These are phyloP conservation scores for Serinus canaria DNA, from an alignment of 2,113 vertebrate genomes.

Conservation along the genomic window DNA sequence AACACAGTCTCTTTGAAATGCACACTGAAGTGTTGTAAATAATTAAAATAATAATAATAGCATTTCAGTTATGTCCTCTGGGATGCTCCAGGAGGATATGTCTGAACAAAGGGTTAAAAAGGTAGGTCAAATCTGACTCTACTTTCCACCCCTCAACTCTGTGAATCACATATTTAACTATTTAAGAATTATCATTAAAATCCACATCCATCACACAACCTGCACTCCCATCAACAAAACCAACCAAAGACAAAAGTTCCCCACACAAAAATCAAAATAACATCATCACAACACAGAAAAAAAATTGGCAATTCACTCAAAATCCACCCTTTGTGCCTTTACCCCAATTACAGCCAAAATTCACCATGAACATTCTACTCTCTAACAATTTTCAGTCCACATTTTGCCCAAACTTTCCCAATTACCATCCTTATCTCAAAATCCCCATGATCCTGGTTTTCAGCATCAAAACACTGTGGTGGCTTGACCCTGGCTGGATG, in stretches of 20 bases:
- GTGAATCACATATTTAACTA: neutral
- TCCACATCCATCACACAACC: neutral
- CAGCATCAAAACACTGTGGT: neutral
- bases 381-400: neutral
- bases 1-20: neutral
- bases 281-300: neutral
- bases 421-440: neutral
- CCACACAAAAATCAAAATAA: neutral
- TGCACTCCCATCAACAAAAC: neutral
- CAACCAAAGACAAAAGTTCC: neutral
- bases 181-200: neutral
- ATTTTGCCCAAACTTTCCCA: neutral
- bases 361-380: neutral
- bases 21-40: neutral
- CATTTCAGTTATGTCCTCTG: neutral
- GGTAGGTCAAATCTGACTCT: neutral
- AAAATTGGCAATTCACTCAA: neutral
- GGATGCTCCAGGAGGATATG: neutral
- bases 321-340: neutral
- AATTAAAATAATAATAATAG: neutral
- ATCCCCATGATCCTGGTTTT: accelerated
- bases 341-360: neutral
- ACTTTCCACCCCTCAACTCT: neutral
- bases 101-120: neutral
- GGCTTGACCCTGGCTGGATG: neutral